phyloP scores from a whole-genome alignment of 2,888 invertebrate species.

The Leucoma salicis region DNA sequence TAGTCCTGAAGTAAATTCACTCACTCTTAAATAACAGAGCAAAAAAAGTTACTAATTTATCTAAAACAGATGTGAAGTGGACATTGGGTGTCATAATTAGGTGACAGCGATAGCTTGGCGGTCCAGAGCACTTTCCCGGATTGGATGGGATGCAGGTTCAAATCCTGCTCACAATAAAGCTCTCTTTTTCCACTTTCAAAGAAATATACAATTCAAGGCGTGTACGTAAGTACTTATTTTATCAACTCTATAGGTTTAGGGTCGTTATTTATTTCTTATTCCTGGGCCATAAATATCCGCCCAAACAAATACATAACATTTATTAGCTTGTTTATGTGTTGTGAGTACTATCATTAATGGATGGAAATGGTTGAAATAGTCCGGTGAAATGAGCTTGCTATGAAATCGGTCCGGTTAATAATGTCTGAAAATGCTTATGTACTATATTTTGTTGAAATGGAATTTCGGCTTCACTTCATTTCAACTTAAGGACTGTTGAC shows the following conservation, averaged over 20 bases:
- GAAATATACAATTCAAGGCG: too few species aligned
- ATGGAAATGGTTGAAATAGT: conserved; percentile 12
- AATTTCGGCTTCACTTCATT: conserved; percentile 16
- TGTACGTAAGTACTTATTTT: too few species aligned
- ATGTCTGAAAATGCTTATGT: conserved; percentile 3
- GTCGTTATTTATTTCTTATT: background rate
- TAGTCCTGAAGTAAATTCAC: too few species aligned
- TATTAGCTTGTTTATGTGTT: conserved; percentile 9
- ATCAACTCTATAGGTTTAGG: background rate
- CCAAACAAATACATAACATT: conserved; percentile 5
- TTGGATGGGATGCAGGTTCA: too few species aligned
- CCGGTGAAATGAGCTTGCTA: conserved; percentile 12
- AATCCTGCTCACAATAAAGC: too few species aligned
- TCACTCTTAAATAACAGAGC: too few species aligned
- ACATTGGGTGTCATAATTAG: too few species aligned
- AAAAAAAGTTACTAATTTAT: too few species aligned
- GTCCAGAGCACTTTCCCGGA: too few species aligned
- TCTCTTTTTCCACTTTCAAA: too few species aligned
- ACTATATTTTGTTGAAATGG: conserved; percentile 9
- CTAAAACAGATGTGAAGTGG: too few species aligned
- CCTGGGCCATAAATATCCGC: background rate
- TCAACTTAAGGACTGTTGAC: conserved; percentile 5
- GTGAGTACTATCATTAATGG: conserved; percentile 7
- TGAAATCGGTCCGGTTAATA: conserved; percentile 13
- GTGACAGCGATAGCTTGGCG: too few species aligned